Base-by-base conservation (phyloP, 2,797 vertebrate genomes). In the Scolopax bukidnonensis region DNA sequence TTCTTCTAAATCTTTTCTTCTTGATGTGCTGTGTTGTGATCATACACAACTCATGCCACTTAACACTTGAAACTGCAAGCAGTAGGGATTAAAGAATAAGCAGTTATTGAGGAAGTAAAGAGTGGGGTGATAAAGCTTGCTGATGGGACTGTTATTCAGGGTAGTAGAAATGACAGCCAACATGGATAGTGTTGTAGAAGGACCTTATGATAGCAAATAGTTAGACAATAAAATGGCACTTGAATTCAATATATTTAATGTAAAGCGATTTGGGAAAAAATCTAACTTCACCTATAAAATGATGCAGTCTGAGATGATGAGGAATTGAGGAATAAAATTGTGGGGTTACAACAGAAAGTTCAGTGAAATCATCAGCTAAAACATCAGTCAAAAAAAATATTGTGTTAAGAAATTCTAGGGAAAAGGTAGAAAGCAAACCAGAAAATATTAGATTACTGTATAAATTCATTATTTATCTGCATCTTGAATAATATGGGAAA, bases 81-180 rank as follows among this genome's bases (percentile, higher is more conserved):
- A 56, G 64, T 48, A 87, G 86, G 87, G 78, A 87, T 96, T 93
- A 94, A 96, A 95, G 75, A 91, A 89, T 93, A 90, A 92, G 90
- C 41, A 85, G 68, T 80, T 92, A 36, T 10, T 61, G 68, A 73
- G 54, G 69, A 93, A 53, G 68, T 30, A 23, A 74, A 71, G 78
- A 75, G 70, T 32, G 33, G 53, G 25, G 48, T 83, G 56, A 90
- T 95, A 95, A 94, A 96, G 32, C 71, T 88, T 64, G 28, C 45
- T 87, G 68, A 94, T 89, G 78, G 41, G 84, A 61, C 81, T 92
- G 64, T 96, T 95, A 87, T 17, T 97, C 90, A 90, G 53, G 64
- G 56, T 10, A 87, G 59, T 84, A 95, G 90, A 90, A 96, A 77
- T 82, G 81, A 94, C 84, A 92, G 64, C 51, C 20, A 70, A n/a